phyloP scores from a whole-genome alignment of 1,140 invertebrate genomes.

The Nephila pilipes region DNA sequence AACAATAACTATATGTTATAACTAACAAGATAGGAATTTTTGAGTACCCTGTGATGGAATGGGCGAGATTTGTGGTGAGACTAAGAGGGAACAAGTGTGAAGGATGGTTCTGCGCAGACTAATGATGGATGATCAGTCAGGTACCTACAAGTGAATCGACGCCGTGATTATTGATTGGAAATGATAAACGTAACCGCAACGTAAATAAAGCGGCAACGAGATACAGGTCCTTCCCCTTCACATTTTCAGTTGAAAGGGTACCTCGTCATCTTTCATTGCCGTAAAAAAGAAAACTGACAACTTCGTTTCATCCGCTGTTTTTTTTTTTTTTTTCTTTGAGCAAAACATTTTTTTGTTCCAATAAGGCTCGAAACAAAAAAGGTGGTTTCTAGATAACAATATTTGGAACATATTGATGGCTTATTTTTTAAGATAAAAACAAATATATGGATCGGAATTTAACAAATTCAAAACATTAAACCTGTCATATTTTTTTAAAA shows the following conservation, averaged over 20 bases:
- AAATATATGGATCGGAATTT: too few species aligned
- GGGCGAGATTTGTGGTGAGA: background rate
- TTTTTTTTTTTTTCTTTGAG: background rate
- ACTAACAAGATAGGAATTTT: background rate
- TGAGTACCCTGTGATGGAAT: background rate
- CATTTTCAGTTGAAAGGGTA: background rate
- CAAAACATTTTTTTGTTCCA: too few species aligned
- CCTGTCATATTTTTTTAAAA: too few species aligned
- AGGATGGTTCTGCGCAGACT: background rate
- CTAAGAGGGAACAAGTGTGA: background rate
- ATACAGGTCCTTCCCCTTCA: background rate
- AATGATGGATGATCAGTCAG: background rate
- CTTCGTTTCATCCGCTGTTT: background rate
- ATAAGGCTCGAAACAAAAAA: too few species aligned
- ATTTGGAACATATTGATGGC: too few species aligned
- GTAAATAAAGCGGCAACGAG: background rate
- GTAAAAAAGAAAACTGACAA: background rate
- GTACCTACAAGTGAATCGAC: constrained; percentile 20
- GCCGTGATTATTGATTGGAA: constrained; percentile 18
- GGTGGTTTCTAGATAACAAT: too few species aligned
- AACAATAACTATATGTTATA: background rate
- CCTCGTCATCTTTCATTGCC: background rate
- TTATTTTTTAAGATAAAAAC: too few species aligned
- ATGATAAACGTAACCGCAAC: constrained; percentile 16
- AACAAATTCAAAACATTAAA: too few species aligned